Evolutionary conservation across 1,140 invertebrate species (phyloP).

Genomic region (Galleria mellonella): DNA sequence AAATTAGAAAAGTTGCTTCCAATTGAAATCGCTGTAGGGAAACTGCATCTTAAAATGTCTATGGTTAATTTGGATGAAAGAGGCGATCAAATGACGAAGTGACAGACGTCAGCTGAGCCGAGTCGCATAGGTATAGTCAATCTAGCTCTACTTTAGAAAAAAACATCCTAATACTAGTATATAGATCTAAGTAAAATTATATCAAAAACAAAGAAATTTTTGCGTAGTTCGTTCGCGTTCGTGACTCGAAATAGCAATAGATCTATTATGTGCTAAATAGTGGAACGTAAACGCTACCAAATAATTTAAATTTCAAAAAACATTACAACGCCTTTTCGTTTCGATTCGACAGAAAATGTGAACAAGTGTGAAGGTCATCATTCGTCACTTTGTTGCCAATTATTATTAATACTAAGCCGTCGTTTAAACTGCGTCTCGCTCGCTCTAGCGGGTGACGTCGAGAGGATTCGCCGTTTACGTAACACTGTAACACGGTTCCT

Average conservation of each 20-base stretch:
- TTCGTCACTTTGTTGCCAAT: slow-evolving; percentile 16
- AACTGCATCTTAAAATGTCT: slow-evolving; percentile 5
- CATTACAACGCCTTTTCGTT: slow-evolving; percentile 10
- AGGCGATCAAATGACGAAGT: not conserved
- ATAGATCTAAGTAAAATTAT: too few species aligned
- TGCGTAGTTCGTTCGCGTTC: too few species aligned
- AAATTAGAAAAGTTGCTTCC: too few species aligned
- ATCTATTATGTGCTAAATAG: too few species aligned
- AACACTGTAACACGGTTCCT: slow-evolving; percentile 27
- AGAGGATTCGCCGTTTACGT: slow-evolving; percentile 24
- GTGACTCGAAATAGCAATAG: too few species aligned
- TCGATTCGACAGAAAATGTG: slow-evolving; percentile 39
- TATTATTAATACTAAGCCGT: slow-evolving; percentile 6
- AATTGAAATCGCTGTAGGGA: not conserved
- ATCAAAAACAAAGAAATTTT: too few species aligned
- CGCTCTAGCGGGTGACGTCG: not conserved
- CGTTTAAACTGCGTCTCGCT: slow-evolving; percentile 5
- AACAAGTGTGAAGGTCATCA: slow-evolving; percentile 54
- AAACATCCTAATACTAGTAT: not conserved
- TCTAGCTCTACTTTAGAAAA: not conserved
- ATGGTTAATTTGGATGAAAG: slow-evolving; percentile 1
- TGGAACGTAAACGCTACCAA: too few species aligned
- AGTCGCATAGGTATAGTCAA: not conserved
- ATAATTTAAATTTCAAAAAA: slow-evolving; percentile 4
- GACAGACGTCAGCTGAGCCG: slow-evolving; percentile 6